phyloP scores from a whole-genome alignment of 2,888 invertebrate species.

The Octodonta nipae region DNA sequence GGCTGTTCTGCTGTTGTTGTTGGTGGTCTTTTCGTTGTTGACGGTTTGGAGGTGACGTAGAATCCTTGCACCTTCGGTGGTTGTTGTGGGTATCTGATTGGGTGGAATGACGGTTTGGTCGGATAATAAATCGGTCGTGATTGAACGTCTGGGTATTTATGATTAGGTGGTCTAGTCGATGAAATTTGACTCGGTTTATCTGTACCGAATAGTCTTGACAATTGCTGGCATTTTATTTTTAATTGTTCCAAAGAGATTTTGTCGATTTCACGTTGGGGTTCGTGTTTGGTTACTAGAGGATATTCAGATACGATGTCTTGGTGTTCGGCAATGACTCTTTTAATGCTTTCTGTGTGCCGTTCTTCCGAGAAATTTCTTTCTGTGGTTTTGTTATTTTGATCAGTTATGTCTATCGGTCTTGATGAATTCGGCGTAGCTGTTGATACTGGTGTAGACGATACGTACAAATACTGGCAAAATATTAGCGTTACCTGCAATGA shows the following conservation, averaged over 20 bases:
- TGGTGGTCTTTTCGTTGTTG: conserved; percentile 10
- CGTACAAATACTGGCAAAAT: too few species aligned
- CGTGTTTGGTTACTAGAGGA: conserved; percentile 13
- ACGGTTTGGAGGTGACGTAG: conserved; percentile 21
- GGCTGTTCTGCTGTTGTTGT: conserved; percentile 7
- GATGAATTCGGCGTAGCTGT: background rate
- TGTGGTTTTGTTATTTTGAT: background rate
- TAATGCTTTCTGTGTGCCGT: too few species aligned
- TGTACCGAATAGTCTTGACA: conserved; percentile 17
- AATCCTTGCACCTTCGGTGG: conserved; percentile 19
- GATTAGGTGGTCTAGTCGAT: conserved; percentile 5
- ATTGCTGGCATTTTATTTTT: conserved; percentile 25
- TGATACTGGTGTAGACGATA: background rate
- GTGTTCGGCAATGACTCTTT: background rate
- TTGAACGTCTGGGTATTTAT: conserved; percentile 6
- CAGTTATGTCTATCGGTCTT: background rate
- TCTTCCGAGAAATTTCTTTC: too few species aligned
- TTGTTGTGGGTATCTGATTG: conserved; percentile 13
- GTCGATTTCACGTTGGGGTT: conserved; percentile 14
- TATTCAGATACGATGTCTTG: background rate
- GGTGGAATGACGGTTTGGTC: conserved; percentile 8
- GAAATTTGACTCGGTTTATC: conserved; percentile 10
- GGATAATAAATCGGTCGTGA: conserved; percentile 12
- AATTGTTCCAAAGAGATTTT: conserved; percentile 21
- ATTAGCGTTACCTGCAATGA: too few species aligned